Evolutionary conservation across 2,797 vertebrate species (phyloP).

Genomic region (Valencia hispanica): DNA sequence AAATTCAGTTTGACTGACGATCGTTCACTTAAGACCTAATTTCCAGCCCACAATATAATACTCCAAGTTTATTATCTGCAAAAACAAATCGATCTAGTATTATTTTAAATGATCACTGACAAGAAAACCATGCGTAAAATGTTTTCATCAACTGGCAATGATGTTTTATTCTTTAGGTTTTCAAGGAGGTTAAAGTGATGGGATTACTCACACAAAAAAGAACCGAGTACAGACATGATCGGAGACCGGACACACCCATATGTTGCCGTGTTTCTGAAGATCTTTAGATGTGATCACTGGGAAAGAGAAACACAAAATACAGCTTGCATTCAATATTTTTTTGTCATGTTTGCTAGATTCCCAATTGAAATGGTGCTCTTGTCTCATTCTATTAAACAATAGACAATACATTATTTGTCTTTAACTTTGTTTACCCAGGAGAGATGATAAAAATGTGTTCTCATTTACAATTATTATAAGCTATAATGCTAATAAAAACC

Average conservation of each 20-base stretch:
- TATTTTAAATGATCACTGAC: slow-evolving; percentile 2
- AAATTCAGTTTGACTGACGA: slow-evolving; percentile 39
- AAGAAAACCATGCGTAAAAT: background rate
- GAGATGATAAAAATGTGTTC: background rate
- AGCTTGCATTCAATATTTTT: background rate
- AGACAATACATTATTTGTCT: background rate
- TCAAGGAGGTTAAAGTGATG: background rate
- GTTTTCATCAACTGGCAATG: background rate
- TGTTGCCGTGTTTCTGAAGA: slow-evolving; percentile 99
- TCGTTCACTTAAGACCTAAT: slow-evolving; percentile 29
- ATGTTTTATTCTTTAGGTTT: background rate
- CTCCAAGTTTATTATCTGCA: slow-evolving; percentile 12
- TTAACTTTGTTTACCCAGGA: background rate
- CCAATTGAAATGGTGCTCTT: background rate
- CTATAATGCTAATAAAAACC: background rate
- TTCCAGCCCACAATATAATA: slow-evolving; percentile 34
- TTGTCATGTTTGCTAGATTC: background rate
- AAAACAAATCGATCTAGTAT: slow-evolving; percentile 4
- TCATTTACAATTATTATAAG: background rate
- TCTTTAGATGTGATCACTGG: slow-evolving; percentile 99
- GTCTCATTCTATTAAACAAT: background rate
- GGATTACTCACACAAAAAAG: slow-evolving; percentile 96
- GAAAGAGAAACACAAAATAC: background rate
- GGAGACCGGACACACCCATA: slow-evolving; percentile 99
- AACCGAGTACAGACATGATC: slow-evolving; percentile 99